Conservation (phyloP, 2,113 vertebrate genomes). For the Lota lota region DNA sequence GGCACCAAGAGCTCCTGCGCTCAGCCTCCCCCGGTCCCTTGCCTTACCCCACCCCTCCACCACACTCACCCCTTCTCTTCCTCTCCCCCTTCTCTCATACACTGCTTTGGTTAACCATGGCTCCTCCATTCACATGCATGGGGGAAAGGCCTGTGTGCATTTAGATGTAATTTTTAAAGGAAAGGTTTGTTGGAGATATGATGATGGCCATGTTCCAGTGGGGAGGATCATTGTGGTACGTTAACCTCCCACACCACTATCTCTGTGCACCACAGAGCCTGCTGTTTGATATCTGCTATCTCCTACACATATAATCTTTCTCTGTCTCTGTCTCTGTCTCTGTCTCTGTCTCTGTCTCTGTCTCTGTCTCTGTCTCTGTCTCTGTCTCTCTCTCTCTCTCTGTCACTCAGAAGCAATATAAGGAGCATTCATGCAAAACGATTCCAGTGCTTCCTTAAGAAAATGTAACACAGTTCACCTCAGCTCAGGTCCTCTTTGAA, state of each 20-base stretch:
- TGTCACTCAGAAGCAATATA: constrained; percentile 32
- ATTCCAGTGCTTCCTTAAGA: constrained; percentile 70
- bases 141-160: constrained; percentile 3
- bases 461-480: constrained; percentile 69
- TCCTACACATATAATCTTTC: constrained; percentile 65
- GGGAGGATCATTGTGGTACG: constrained; percentile 61
- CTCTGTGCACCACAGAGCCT: constrained; percentile 59
- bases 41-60: too few species aligned
- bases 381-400: constrained; percentile 24
- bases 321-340: constrained; percentile 1
- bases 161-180: too few species aligned
- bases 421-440: constrained; percentile 64
- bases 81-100: constrained; percentile 20
- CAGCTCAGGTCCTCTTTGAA: constrained; percentile 52
- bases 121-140: constrained; percentile 36
- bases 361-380: constrained; percentile 22
- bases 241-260: constrained; percentile 37
- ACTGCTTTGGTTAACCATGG: constrained; percentile 63
- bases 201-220: constrained; percentile 52
- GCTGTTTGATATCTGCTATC: constrained; percentile 64
- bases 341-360: not conserved
- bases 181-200: constrained; percentile 39
- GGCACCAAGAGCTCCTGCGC: constrained; percentile 59
- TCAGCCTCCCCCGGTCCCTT: constrained; percentile 8
- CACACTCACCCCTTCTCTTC: constrained; percentile 25